Evolutionary conservation across 2,888 invertebrate species (phyloP).

Genomic region (Drosophila stalkeri): DNA sequence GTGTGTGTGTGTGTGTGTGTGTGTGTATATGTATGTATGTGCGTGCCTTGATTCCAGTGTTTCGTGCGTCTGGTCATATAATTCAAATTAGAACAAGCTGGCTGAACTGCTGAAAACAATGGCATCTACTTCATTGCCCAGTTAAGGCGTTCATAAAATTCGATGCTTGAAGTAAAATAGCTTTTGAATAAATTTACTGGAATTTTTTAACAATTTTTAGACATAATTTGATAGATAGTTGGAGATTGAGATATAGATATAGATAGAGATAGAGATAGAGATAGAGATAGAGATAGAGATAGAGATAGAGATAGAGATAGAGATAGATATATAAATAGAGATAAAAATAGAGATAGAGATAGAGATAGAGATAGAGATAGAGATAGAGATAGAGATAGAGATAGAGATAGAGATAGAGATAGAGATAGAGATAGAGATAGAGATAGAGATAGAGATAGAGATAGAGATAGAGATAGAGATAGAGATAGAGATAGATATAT

Average conservation of each 20-base stretch:
- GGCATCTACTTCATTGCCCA: slow-evolving; percentile 5
- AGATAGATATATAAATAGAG: background rate
- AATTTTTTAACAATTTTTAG: background rate
- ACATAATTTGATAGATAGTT: too few species aligned
- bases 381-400: background rate
- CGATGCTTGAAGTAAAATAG: slow-evolving; percentile 1
- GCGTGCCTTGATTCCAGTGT: slow-evolving; percentile 19
- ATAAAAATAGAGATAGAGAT: background rate
- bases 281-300: background rate
- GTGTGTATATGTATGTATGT: too few species aligned
- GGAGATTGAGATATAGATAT: background rate
- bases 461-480: too few species aligned
- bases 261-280: background rate
- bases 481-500: too few species aligned
- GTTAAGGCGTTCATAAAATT: slow-evolving; percentile 1
- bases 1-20: slow-evolving; percentile 15
- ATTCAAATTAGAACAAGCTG: slow-evolving; percentile 53
- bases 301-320: background rate
- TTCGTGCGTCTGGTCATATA: slow-evolving; percentile 42
- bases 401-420: background rate
- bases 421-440: background rate
- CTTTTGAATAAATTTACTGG: background rate
- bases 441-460: too few species aligned
- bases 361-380: background rate
- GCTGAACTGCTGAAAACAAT: background rate